These are phyloP conservation scores for Palythoa grandis DNA, from an alignment of 92 coral and sea anemone genomes.

Conservation along the genomic window DNA sequence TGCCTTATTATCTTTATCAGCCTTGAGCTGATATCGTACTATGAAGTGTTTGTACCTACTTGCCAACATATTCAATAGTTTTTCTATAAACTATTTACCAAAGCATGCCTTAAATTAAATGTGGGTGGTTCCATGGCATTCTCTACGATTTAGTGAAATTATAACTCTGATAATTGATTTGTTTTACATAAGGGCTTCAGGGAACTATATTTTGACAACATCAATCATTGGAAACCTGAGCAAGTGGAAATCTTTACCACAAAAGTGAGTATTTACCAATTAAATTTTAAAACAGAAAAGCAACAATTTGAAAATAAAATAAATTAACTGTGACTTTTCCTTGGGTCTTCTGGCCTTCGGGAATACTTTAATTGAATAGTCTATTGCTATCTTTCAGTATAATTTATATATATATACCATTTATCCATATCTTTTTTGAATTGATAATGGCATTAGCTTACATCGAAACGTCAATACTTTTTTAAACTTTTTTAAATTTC, in stretches of 20 bases:
- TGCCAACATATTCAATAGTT: no score
- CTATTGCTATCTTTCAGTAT: no score
- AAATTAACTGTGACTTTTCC: background rate
- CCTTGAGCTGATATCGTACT: no score
- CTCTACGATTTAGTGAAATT: background rate
- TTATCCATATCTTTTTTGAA: no score
- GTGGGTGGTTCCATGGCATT: background rate
- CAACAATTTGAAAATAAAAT: background rate
- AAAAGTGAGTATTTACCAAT: constrained; percentile 5
- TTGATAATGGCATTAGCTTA: no score
- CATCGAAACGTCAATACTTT: no score
- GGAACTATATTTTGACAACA: background rate
- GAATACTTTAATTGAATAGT: no score
- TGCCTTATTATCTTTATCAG: background rate
- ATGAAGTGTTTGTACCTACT: no score
- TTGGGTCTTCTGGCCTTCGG: no score
- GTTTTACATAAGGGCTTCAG: constrained; percentile 6
- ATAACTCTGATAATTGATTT: background rate
- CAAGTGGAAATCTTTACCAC: constrained; percentile 7
- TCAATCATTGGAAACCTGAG: constrained; percentile 10
- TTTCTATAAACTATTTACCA: background rate
- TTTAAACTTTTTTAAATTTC: background rate
- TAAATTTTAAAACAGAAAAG: background rate
- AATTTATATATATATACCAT: no score
- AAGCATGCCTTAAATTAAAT: background rate